Base-by-base conservation (phyloP, 2,113 vertebrate species). In the Engystomops pustulosus region DNA sequence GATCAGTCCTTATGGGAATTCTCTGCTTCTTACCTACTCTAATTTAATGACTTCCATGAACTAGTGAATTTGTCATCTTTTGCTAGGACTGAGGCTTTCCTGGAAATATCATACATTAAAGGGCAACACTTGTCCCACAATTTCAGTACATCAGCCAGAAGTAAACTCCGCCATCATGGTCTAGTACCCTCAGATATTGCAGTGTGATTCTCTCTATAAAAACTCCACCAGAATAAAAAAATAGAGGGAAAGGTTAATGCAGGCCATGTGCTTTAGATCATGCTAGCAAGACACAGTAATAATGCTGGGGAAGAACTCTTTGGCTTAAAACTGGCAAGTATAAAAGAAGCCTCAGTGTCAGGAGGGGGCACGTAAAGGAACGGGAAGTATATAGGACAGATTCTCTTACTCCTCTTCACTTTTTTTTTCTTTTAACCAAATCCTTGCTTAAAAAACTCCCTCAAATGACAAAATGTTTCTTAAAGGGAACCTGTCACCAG, bases 21-120 rank as follows among this genome's bases (percentile, higher is more conserved):
- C 60, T 53, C 20, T n/a, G 74, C 74, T 65, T 49, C 60, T 68
- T 84, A 67, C 60, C 82, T 77, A 77, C 82, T 84, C 45, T 84
- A 67, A 84, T 84, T 77, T 84, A 84, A 84, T 84, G 82, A 84
- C 45, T 78, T 84, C 72, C 60, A 77, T 84, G 82, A 84, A 65
- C 72, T 58, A 55, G 72, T 77, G 45, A 34, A 84, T 84, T 84
- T 77, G 58, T 84, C 82, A 84, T 77, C 60, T 84, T 84, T 78
- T 78, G 72, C 74, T 67, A 55, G 72, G 36, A 55, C 60, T 84
- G 32, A 53, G 41, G 30, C 58, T 34, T 77, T 78, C 60, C 82
- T 78, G 58, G 82, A 77, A 84, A 49, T 62, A 75, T 78, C 17
- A 30, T 77, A 68, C 10, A 84, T 77, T 84, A 78, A 77, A 77